Conservation (phyloP, 2,113 vertebrate species). For the Neopipo cinnamomea region DNA sequence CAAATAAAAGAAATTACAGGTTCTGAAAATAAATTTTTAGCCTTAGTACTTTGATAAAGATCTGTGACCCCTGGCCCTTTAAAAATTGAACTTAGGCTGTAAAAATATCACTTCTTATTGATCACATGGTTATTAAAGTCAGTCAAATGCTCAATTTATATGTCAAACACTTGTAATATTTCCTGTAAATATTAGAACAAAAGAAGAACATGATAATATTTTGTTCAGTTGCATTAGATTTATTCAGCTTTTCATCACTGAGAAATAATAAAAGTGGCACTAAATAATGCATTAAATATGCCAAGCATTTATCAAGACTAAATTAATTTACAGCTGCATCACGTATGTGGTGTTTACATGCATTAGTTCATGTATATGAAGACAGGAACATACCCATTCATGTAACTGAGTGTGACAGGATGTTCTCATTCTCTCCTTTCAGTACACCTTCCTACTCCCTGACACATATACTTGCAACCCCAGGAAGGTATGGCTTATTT, state of each 20-base stretch:
- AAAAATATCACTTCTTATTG: slow-evolving; percentile 99
- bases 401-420: neutral
- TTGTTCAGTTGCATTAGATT: slow-evolving; percentile 53
- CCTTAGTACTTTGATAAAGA: slow-evolving; percentile 90
- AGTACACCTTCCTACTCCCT: neutral
- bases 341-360: neutral
- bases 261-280: slow-evolving; percentile 66
- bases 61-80: slow-evolving; percentile 82
- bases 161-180: slow-evolving; percentile 89
- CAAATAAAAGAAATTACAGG: slow-evolving; percentile 1
- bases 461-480: neutral
- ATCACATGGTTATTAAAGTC: slow-evolving; percentile 98
- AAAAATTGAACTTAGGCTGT: slow-evolving; percentile 91
- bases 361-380: neutral
- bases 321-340: slow-evolving; percentile 7
- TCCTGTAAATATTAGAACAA: slow-evolving; percentile 77
- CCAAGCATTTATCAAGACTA: slow-evolving; percentile 37
- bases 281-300: slow-evolving; percentile 57
- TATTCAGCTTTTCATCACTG: slow-evolving; percentile 51
- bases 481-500: neutral
- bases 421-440: neutral
- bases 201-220: slow-evolving; percentile 62
- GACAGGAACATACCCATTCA: neutral
- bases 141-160: slow-evolving; percentile 93
- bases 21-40: slow-evolving; percentile 78